Evolutionary conservation across 2,888 invertebrate genomes (phyloP), one percentile per base, ranked within the genome.

Genomic region (Trachelus troglodyta): DNA sequence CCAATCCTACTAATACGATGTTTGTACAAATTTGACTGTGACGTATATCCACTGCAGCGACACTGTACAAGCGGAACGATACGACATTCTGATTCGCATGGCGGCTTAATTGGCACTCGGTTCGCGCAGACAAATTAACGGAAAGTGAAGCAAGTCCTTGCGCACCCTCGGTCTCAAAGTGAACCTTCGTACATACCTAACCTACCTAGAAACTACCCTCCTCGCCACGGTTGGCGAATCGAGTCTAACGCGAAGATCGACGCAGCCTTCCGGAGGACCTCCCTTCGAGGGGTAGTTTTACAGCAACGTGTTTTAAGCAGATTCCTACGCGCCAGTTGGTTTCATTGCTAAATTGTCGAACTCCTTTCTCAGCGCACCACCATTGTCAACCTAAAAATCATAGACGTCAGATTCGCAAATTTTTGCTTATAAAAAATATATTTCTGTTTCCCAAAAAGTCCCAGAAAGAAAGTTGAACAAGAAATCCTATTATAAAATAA

Each of bases 71-170:
- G 15, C 69, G 69, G 30, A 69, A 75, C 77, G 75, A 77, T 40
- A 40, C 40, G 40, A 40, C 40, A 40, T 15, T 40, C 40, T 40
- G 40, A 40, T 40, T 40, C 40, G 40, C 15, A 40, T 40, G 75
- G 69, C 77, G 68, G 77, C 77, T 77, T 75, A 77, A 77, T 77
- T 77, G 77, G 77, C 75, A 77, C 77, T 77, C 75, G 37, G 31
- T 33, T 30, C 69, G 69, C 69, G 77, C 75, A 75, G 77, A 77
- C 75, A 75, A 77, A 77, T 77, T 77, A 77, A 77, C 74, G 74
- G 75, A 77, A 77, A 74, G 75, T 69, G 31, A 69, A 33, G 69
- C 69, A 12, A 30, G 31, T 33, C 69, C 33, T 69, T 69, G 69
- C 69, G 69, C 69, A 33, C 40, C 40, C 40, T 40, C 69, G 69